These are phyloP conservation scores for Erebia epiphron DNA, from an alignment of 2,888 invertebrate genomes.

Conservation along the genomic window DNA sequence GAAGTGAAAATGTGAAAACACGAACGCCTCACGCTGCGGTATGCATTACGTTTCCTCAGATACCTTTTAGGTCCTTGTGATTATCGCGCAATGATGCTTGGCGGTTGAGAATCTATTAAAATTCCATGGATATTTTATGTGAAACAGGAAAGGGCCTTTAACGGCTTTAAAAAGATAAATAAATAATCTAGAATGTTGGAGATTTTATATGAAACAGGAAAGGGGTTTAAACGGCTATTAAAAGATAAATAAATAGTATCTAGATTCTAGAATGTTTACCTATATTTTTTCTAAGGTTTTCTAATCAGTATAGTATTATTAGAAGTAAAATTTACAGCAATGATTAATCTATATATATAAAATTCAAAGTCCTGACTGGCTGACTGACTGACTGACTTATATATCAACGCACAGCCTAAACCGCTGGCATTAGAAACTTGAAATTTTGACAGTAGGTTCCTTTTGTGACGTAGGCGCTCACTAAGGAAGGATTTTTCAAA, in stretches of 20 bases:
- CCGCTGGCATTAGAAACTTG: too few species aligned
- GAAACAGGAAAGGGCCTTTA: not conserved
- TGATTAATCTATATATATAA: too few species aligned
- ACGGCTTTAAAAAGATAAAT: too few species aligned
- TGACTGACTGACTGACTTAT: too few species aligned
- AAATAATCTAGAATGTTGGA: too few species aligned
- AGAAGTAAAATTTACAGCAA: not conserved
- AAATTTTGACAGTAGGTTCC: too few species aligned
- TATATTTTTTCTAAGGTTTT: not conserved
- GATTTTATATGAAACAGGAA: not conserved
- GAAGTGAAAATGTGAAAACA: conserved; percentile 43
- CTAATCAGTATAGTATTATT: not conserved
- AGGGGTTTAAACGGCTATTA: too few species aligned
- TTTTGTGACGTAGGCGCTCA: too few species aligned
- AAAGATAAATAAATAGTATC: too few species aligned
- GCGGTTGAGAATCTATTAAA: conserved; percentile 7
- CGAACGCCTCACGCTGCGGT: conserved; percentile 30
- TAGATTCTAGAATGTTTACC: not conserved
- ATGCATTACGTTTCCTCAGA: conserved; percentile 38
- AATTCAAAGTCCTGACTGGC: too few species aligned
- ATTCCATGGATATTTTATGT: not conserved
- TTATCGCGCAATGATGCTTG: conserved; percentile 28
- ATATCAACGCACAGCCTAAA: too few species aligned
- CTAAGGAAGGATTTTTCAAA: too few species aligned
- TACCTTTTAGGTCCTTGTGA: conserved; percentile 36